A percentile compares a stretch with the other conserved stretches of the same genome.
These are phyloP conservation scores for Perca fluviatilis DNA, from an alignment of 2,113 vertebrate species.

Conservation along the genomic window DNA sequence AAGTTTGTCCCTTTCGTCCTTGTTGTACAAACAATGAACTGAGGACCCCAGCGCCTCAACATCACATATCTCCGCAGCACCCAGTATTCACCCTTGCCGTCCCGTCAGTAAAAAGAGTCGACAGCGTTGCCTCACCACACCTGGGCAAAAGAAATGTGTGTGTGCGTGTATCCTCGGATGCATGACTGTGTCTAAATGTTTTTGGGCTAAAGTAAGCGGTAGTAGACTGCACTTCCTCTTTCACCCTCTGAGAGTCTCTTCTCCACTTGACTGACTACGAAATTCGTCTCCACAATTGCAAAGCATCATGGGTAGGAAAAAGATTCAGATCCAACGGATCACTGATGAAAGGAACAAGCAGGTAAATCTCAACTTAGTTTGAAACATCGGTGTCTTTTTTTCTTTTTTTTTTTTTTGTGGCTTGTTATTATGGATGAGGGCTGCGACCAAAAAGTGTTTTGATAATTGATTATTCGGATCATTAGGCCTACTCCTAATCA, in stretches of 20 bases:
- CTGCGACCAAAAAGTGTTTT: background rate
- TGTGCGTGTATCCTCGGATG: conserved; percentile 51
- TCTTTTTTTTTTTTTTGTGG: background rate
- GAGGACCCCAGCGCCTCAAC: conserved; percentile 42
- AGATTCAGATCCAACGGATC: conserved; percentile 99
- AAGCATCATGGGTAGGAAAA: conserved; percentile 97
- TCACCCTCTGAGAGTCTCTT: conserved; percentile 56
- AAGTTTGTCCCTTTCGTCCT: conserved; percentile 47
- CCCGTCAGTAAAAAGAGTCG: conserved; percentile 8
- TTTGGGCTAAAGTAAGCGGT: conserved; percentile 49
- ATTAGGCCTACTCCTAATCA: background rate
- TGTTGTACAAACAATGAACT: conserved; percentile 67
- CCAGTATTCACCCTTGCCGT: conserved; percentile 9
- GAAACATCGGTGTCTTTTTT: background rate
- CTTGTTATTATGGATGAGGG: background rate
- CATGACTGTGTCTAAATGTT: conserved; percentile 68
- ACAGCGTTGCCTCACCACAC: conserved; percentile 42
- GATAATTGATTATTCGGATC: background rate
- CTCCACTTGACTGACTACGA: conserved; percentile 62
- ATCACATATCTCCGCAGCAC: conserved; percentile 38
- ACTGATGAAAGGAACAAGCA: conserved; percentile 98
- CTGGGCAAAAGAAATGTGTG: conserved; percentile 73
- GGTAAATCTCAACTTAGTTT: conserved; percentile 79
- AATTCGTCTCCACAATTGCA: conserved; percentile 59
- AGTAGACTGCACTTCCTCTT: conserved; percentile 41